A percentile compares a stretch with the other conserved stretches of the same genome.
These are phyloP conservation scores for Amblyopsis rosae DNA, from an alignment of 2,113 vertebrate species.

Conservation along the genomic window DNA sequence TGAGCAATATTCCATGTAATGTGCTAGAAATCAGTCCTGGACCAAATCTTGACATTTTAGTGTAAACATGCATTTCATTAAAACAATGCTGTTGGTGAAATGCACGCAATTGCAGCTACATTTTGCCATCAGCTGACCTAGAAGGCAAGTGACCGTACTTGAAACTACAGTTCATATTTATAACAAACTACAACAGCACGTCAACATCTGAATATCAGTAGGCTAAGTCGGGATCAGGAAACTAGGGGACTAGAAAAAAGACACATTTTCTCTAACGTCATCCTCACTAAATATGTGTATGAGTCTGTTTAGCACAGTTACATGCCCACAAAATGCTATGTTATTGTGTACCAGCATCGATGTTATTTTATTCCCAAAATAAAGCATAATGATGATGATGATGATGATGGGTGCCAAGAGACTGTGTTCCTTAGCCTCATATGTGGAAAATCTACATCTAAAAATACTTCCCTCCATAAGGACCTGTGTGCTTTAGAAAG, in stretches of 20 bases:
- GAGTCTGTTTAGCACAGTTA: background rate
- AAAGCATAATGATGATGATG: conserved; percentile 33
- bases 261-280: background rate
- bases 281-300: background rate
- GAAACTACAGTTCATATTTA: too few species aligned
- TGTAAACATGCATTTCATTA: too few species aligned
- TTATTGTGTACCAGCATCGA: conserved; percentile 23
- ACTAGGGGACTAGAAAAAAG: background rate
- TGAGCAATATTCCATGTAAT: too few species aligned
- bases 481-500: conserved; percentile 57
- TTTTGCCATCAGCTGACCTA: too few species aligned
- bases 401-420: conserved; percentile 61
- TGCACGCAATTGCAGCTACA: too few species aligned
- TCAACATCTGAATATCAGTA: background rate
- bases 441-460: conserved; percentile 63
- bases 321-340: conserved; percentile 5
- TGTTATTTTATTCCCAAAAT: conserved; percentile 52
- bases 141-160: too few species aligned
- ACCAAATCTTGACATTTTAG: too few species aligned
- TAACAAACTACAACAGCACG: background rate
- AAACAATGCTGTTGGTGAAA: too few species aligned
- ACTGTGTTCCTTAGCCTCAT: conserved; percentile 46
- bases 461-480: conserved; percentile 63
- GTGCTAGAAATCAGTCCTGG: too few species aligned
- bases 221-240: background rate